These are phyloP conservation scores for Nyctibius bracteatus DNA, from an alignment of 2,113 vertebrate genomes.

Conservation along the genomic window DNA sequence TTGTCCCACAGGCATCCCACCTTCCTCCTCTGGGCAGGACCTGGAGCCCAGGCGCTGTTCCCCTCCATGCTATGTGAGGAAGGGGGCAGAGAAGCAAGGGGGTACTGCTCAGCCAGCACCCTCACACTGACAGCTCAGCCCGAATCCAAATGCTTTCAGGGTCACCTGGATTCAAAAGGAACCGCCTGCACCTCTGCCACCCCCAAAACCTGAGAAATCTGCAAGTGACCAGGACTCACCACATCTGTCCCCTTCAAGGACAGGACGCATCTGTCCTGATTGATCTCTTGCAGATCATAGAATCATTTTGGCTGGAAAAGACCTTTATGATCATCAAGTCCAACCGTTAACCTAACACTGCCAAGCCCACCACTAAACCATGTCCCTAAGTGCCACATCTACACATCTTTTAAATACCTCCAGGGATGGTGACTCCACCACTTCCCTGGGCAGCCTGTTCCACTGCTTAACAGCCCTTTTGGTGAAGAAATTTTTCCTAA, in stretches of 20 bases:
- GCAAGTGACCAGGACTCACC: neutral
- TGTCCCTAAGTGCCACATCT: too few relatives aligned
- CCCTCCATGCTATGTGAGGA: fast-evolving
- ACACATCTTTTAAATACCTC: too few relatives aligned
- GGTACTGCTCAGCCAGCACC: neutral
- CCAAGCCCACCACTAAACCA: too few relatives aligned
- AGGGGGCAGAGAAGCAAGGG: neutral
- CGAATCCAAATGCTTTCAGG: fast-evolving
- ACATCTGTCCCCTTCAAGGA: neutral
- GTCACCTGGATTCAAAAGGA: neutral
- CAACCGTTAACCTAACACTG: too few relatives aligned
- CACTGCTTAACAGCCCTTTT: too few relatives aligned
- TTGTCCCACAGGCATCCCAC: neutral
- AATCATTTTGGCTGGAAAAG: too few relatives aligned
- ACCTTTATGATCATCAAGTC: too few relatives aligned
- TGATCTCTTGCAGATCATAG: neutral
- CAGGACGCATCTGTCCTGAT: neutral
- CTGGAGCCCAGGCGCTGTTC: fast-evolving
- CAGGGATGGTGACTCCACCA: too few relatives aligned
- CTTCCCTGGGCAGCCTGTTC: too few relatives aligned
- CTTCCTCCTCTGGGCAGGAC: neutral
- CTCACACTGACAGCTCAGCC: neutral
- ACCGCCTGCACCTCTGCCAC: neutral
- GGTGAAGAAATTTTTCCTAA: too few relatives aligned
- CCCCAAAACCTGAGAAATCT: neutral